Percentiles rank a stretch among this genome's conserved stretches.
Conservation (phyloP, 2,888 invertebrate species). For the Alentia gelatinosa region DNA sequence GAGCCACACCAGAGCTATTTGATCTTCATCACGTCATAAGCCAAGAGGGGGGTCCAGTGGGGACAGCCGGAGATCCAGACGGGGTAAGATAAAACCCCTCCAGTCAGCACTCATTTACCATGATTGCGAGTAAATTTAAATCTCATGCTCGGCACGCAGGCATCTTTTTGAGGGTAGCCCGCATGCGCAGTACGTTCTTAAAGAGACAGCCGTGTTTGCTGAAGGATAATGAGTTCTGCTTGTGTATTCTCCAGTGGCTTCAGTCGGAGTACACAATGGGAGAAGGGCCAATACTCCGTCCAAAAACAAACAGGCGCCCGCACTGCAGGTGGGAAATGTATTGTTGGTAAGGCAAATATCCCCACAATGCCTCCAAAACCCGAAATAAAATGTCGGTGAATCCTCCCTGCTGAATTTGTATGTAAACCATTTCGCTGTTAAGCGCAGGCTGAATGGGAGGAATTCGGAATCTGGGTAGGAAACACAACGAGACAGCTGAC, state of each 20-base stretch:
- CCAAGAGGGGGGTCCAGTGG: neutral
- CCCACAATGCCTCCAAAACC: conserved; percentile 17
- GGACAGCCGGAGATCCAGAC: neutral
- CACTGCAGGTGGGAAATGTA: conserved; percentile 36
- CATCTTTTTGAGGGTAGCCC: neutral
- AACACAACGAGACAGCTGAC: neutral
- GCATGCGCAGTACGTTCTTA: neutral
- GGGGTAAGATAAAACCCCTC: conserved; percentile 8
- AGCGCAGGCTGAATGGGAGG: neutral
- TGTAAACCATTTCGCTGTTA: conserved; percentile 6
- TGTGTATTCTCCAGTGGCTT: neutral
- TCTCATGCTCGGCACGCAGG: neutral
- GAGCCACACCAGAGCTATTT: conserved; percentile 2
- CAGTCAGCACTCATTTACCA: conserved; percentile 9
- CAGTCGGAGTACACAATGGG: neutral
- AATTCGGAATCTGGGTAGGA: neutral
- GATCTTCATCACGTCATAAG: conserved; percentile 17
- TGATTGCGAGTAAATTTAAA: conserved; percentile 8
- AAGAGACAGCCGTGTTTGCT: conserved; percentile 38
- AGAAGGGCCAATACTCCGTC: conserved; percentile 7
- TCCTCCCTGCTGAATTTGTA: conserved; percentile 16
- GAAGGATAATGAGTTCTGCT: conserved; percentile 30
- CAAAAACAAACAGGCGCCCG: neutral
- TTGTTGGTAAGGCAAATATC: conserved; percentile 25
- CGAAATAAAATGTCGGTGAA: conserved; percentile 50